A percentile compares a stretch with the other conserved stretches of the same genome.
phyloP scores from a whole-genome alignment of 2,888 invertebrate species.

The Tetanocera ferruginea region DNA sequence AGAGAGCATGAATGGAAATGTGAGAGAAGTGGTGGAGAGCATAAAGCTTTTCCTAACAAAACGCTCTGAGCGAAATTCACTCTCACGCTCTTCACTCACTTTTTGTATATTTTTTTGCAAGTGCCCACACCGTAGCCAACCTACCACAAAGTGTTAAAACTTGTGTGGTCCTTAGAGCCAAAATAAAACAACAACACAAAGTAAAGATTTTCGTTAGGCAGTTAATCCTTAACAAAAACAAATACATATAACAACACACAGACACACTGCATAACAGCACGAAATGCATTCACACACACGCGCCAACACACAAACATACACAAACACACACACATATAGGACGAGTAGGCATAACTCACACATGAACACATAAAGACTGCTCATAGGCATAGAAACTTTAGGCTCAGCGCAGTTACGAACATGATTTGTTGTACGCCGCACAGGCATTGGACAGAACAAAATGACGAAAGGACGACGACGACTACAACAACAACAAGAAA shows the following conservation, averaged over 20 bases:
- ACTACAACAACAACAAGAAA: neutral
- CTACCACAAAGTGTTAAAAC: constrained; percentile 17
- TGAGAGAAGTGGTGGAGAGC: neutral
- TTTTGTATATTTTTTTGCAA: neutral
- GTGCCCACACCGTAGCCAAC: neutral
- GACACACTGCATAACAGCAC: neutral
- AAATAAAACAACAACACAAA: neutral
- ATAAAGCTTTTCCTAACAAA: neutral
- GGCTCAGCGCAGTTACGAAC: constrained; percentile 27
- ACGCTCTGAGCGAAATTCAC: neutral
- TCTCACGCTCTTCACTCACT: neutral
- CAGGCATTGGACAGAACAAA: constrained; percentile 7
- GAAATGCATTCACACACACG: neutral
- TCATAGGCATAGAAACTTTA: constrained; percentile 18
- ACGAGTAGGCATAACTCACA: neutral
- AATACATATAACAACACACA: neutral
- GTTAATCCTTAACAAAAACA: constrained; percentile 29
- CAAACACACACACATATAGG: neutral
- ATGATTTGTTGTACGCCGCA: neutral
- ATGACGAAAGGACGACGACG: constrained; percentile 7
- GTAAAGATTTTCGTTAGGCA: constrained; percentile 21
- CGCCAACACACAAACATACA: neutral
- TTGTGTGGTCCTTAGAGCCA: constrained; percentile 8
- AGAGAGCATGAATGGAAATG: neutral
- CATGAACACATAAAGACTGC: neutral